Evolutionary conservation across 2,113 vertebrate genomes (phyloP), one percentile per base, ranked within the genome.

Genomic region (Cathartes aura): DNA sequence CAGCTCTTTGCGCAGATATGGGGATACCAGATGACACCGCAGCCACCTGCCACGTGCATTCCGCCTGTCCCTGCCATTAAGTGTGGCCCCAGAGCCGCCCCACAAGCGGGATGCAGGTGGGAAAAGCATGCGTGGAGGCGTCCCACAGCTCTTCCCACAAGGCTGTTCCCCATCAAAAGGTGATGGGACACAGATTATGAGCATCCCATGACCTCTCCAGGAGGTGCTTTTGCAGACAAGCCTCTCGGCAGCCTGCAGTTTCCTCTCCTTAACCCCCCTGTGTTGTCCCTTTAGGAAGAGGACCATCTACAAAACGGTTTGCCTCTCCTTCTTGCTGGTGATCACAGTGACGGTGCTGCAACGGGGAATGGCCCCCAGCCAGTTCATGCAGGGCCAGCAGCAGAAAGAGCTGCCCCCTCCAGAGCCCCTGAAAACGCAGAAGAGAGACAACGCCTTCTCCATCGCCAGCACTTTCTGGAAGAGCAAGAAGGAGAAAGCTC

Each of bases 341-440:
- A 97, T 99, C 95, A 98, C 97, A 0, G 85, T 99, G 72, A 99
- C 98, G 0, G 97, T 99, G 23, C 96, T 99, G 93, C 99, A 99
- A 66, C 98, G 98, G 3, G 98, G 99, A 32, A 98, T 92, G 87
- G 87, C 98, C 8, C 98, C 98, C 24, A 36, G 93, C 45, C 98
- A 98, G 67, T 98, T 99, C 75, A 98, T 98, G 38, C 98, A 98
- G 60, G 96, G 97, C 80, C 98, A 97, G 86, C 79, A 87, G 48
- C 98, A 97, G 95, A 97, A 97, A 62, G 95, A 96, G 38, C 32
- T 73, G 32, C 27, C 53, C 15, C 3, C 92, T 1, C 56, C 53
- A 2, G 96, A 83, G 50, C 72, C 82, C 5, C 38, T 80, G 22
- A 97, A 97, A 84, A 68, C 70, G 0, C 97, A 97, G 66, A 98